These are phyloP conservation scores for Astropecten irregularis DNA, from an alignment of 53 echinoderm and acorn worm species.

Conservation along the genomic window DNA sequence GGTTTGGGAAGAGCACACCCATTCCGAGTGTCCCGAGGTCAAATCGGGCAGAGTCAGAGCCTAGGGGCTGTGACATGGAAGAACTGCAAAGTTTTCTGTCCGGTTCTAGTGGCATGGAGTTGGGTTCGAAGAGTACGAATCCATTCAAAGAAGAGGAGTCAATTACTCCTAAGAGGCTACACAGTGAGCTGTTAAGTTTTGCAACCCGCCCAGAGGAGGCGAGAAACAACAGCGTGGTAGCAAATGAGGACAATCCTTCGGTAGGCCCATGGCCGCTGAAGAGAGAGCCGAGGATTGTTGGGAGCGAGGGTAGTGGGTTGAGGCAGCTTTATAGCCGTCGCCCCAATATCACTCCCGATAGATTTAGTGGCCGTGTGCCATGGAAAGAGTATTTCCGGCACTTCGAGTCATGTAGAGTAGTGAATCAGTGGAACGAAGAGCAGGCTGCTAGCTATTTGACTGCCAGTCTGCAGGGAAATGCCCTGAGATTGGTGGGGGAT, in stretches of 20 bases:
- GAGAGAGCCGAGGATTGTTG: neutral
- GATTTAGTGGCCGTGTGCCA: neutral
- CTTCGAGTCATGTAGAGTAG: neutral
- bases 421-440: neutral
- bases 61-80: neutral
- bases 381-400: constrained; percentile 13
- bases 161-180: neutral
- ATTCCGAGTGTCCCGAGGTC: neutral
- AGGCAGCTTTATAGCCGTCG: neutral
- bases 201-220: neutral
- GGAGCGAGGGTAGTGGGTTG: neutral
- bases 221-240: no score
- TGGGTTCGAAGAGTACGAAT: neutral
- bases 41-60: neutral
- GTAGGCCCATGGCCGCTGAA: neutral
- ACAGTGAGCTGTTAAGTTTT: neutral
- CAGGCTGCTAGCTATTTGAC: neutral
- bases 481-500: neutral
- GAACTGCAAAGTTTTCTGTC: constrained; percentile 5
- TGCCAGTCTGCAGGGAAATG: neutral
- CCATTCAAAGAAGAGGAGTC: no score
- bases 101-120: neutral
- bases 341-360: neutral
- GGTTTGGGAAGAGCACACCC: constrained; percentile 1
- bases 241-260: no score